Evolutionary conservation across 2,113 vertebrate genomes (phyloP).

Genomic region (Odontesthes bonariensis): DNA sequence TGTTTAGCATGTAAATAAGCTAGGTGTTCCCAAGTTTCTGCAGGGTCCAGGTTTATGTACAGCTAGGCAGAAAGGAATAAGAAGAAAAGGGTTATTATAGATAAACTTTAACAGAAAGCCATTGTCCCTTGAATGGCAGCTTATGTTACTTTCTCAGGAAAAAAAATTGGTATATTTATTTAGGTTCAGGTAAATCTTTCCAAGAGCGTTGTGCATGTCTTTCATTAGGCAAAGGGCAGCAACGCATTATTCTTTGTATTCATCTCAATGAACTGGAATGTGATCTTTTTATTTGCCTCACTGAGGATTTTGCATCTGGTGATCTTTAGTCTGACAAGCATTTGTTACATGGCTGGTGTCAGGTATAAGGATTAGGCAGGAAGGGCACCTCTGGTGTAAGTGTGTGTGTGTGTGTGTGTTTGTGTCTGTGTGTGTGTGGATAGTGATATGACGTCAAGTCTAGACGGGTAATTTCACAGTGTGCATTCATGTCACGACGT

Average conservation of each 20-base stretch:
- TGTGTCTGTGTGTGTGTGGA: too few relatives aligned
- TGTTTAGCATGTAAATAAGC: constrained; percentile 12
- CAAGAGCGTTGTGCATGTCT: neutral
- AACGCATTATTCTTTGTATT: neutral
- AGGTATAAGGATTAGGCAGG: constrained; percentile 71
- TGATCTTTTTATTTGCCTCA: constrained; percentile 1
- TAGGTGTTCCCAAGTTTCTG: neutral
- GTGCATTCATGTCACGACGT: constrained; percentile 70
- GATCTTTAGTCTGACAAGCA: constrained; percentile 26
- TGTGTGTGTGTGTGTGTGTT: constrained; percentile 42
- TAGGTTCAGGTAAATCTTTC: neutral
- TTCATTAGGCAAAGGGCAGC: neutral
- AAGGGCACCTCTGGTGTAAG: constrained; percentile 66
- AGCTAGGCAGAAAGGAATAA: too few relatives aligned
- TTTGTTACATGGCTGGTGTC: constrained; percentile 55
- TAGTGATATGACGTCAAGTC: constrained; percentile 80
- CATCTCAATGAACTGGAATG: neutral
- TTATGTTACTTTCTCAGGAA: too few relatives aligned
- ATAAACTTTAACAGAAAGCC: too few relatives aligned
- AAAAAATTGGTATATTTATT: neutral
- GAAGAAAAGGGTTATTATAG: too few relatives aligned
- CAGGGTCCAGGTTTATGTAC: too few relatives aligned
- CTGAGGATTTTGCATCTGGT: constrained; percentile 30
- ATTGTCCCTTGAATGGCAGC: too few relatives aligned
- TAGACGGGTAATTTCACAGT: constrained; percentile 78